Evolutionary conservation across 92 coral and sea anemone species (phyloP).

Genomic region (Actinernus sp.): DNA sequence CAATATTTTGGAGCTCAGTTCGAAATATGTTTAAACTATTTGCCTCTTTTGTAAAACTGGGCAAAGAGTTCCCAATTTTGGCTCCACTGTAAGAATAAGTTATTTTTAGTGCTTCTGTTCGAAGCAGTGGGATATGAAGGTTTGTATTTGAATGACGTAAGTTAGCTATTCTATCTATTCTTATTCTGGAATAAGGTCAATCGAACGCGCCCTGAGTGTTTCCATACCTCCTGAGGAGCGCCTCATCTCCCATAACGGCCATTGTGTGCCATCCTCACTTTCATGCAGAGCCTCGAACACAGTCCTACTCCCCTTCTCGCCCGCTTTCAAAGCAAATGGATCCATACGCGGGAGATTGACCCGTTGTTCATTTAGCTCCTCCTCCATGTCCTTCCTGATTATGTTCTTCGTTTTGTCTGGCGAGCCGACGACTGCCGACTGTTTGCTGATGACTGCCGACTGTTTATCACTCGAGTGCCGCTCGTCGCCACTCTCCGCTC

Average conservation of each 20-base stretch:
- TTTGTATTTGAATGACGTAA: too few species aligned
- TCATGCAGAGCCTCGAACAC: constrained; percentile 56
- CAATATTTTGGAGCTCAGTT: too few species aligned
- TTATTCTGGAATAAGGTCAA: too few species aligned
- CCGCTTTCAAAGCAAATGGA: constrained; percentile 26
- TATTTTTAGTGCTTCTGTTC: too few species aligned
- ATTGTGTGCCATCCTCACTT: background rate
- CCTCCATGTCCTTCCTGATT: background rate
- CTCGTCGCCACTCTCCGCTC: background rate
- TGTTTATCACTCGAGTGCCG: background rate
- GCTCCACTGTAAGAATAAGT: too few species aligned
- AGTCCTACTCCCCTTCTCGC: constrained; percentile 18
- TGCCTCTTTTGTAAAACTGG: too few species aligned
- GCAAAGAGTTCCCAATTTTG: too few species aligned
- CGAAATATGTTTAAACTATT: too few species aligned
- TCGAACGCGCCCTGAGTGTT: too few species aligned
- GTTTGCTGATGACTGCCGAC: background rate
- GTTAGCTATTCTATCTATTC: too few species aligned
- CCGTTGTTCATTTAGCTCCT: background rate
- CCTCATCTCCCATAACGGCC: background rate
- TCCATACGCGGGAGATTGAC: constrained; percentile 15
- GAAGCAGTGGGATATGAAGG: too few species aligned
- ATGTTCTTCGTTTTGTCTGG: background rate
- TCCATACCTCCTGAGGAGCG: background rate
- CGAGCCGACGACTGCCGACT: background rate